Evolutionary conservation across 1,140 invertebrate species (phyloP), one percentile per base, ranked within the genome.

Genomic region (Goniozus legneri): DNA sequence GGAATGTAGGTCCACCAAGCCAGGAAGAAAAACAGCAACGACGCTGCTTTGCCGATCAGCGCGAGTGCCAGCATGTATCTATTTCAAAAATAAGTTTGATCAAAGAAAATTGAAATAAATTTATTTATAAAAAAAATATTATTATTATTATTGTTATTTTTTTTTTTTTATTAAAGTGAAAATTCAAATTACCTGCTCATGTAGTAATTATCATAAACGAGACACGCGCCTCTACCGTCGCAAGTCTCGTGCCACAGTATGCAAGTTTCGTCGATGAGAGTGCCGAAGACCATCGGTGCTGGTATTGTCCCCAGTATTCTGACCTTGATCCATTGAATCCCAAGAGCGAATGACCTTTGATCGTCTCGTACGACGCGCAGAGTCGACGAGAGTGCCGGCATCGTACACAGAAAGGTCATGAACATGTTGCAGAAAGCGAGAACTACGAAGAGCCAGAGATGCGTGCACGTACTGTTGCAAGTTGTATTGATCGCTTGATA

Each of bases 281-380:
- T 82, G 0, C 91, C 91, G 71, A 92, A 92, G 43, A 92, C 80
- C 44, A 93, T 82, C 0, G 91, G 91, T 12, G 88, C 87, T 1
- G 91, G 91, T 60, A 92, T 92, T 3, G 90, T 91, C n/a, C 88
- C 88, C 65, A 84, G 58, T 33, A 88, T 65, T 13, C 91, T 78
- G 6, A 91, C 86, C 51, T 88, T 84, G 19, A 92, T 88, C 86
- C 90, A 92, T 67, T 94, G 91, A 58, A 93, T 83, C 0, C 91
- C 91, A 20, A 93, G 69, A 1, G 89, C 90, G 76, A 94, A 91
- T 1, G 89, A 88, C 32, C 87, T 79, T 65, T 92, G 87, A 48
- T 92, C 86, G 61, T 88, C 84, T 19, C 82, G 78, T 2, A 93
- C 90, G 54, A 88, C 90, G 60, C 90, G 81, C 2, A 92, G 71